Base-by-base conservation (phyloP, 1,140 invertebrate species). In the Diabrotica virgifera region DNA sequence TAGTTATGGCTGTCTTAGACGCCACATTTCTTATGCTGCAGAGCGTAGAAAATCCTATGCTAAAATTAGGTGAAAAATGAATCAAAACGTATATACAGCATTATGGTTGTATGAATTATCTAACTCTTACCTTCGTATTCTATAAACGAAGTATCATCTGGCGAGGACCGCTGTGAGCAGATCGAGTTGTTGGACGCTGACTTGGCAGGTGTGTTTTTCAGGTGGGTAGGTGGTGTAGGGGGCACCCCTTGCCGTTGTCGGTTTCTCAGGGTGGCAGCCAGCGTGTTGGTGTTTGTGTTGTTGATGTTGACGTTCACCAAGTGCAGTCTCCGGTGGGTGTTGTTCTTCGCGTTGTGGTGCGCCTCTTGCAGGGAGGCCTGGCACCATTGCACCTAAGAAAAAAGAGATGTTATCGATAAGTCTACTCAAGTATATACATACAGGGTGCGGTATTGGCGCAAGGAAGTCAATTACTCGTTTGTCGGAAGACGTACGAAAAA, bases 61-160 rank as follows among this genome's bases (percentile, higher is more conserved):
- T 24, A 24, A 2, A 24, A 24, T 24, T 24, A 24, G 24, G 4
- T 24, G 24, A 4, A 4, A 24, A 24, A 24, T 24, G 1, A 4
- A 4, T 4, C 24, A 24, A 24, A 24, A 24, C 4, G 24, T 24
- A 24, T 24, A 24, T 24, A 24, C 1, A 24, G 24, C 24, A 24
- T 24, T 1, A 24, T 24, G 4, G 40, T 10, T 5, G 12, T 13
- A 13, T 13, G 11, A 62, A 52, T 64, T 69, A n/a, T n/a, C n/a
- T n/a, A n/a, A n/a, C n/a, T n/a, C n/a, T n/a, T n/a, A 78, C 77
- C 78, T 70, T 79, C 76, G 55, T 73, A 78, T 36, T 78, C 77
- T 7, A 77, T 65, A 6, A 74, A 68, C 4, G 40, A 46, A 68
- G 72, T 75, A 75, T 79, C 77, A 78, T 79, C 78, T 74, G 76